Evolutionary conservation across 2,888 invertebrate genomes (phyloP).

Genomic region (Torymus auratus): DNA sequence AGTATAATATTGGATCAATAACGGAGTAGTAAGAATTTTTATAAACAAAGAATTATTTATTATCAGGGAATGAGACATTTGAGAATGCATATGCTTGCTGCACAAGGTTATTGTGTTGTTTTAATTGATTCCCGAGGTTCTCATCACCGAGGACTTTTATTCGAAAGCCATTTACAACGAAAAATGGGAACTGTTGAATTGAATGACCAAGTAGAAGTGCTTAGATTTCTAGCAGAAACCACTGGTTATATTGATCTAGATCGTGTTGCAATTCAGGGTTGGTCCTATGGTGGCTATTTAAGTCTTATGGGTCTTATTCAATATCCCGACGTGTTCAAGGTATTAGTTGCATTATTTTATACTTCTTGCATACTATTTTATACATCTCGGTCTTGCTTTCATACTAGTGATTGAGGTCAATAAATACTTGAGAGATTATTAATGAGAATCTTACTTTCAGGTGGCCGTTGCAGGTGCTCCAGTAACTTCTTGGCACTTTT

Average conservation of each 20-base stretch:
- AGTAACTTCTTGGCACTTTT: constrained; percentile 97
- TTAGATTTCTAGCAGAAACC: constrained; percentile 89
- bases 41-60: constrained; percentile 29
- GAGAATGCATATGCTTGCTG: constrained; percentile 95
- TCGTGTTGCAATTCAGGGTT: constrained; percentile 96
- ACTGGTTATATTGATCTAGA: constrained; percentile 93
- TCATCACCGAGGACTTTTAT: constrained; percentile 92
- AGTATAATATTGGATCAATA: neutral
- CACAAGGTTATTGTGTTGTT: constrained; percentile 97
- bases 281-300: constrained; percentile 99
- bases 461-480: constrained; percentile 97
- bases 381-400: too few species aligned
- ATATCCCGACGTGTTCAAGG: constrained; percentile 94
- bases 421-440: neutral
- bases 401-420: too few species aligned
- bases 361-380: neutral
- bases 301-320: constrained; percentile 96
- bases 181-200: constrained; percentile 96
- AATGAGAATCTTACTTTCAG: constrained; percentile 69
- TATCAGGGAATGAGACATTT: constrained; percentile 91
- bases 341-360: constrained; percentile 69
- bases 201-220: constrained; percentile 95
- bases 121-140: constrained; percentile 97
- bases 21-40: neutral
- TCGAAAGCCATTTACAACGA: constrained; percentile 93